Conservation (phyloP, 2,797 vertebrate species). For the Pipistrellus kuhlii region DNA sequence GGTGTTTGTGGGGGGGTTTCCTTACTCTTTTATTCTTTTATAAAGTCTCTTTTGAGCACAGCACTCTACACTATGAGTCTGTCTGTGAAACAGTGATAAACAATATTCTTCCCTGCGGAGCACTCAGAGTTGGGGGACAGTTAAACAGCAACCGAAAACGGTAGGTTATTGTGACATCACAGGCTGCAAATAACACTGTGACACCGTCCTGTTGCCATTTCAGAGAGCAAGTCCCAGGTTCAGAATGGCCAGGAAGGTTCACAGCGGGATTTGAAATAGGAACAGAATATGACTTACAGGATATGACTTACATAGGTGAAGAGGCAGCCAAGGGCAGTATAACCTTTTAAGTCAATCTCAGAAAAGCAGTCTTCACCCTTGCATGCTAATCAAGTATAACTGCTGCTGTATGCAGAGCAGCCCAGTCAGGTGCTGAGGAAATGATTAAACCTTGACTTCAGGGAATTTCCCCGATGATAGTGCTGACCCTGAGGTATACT, state of each 20-base stretch:
- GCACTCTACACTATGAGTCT: neutral
- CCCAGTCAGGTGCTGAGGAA: neutral
- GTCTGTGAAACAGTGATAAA: neutral
- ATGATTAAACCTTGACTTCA: neutral
- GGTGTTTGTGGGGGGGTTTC: neutral
- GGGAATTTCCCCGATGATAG: neutral
- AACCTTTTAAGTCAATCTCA: neutral
- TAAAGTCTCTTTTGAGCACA: neutral
- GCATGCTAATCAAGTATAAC: neutral
- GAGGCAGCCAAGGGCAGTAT: neutral
- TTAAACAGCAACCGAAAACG: neutral
- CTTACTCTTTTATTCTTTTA: neutral
- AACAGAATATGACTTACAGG: neutral
- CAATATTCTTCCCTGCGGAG: neutral
- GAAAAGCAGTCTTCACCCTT: neutral
- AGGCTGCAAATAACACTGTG: neutral
- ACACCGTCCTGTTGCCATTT: neutral
- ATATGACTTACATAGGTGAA: neutral
- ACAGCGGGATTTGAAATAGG: neutral
- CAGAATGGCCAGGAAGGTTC: neutral
- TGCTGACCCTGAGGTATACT: neutral
- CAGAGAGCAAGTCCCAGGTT: neutral
- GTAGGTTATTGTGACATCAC: neutral
- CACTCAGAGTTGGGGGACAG: neutral
- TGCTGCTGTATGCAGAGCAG: neutral